Base-by-base conservation (phyloP, 2,888 invertebrate species). In the Leptinotarsa juncta region DNA sequence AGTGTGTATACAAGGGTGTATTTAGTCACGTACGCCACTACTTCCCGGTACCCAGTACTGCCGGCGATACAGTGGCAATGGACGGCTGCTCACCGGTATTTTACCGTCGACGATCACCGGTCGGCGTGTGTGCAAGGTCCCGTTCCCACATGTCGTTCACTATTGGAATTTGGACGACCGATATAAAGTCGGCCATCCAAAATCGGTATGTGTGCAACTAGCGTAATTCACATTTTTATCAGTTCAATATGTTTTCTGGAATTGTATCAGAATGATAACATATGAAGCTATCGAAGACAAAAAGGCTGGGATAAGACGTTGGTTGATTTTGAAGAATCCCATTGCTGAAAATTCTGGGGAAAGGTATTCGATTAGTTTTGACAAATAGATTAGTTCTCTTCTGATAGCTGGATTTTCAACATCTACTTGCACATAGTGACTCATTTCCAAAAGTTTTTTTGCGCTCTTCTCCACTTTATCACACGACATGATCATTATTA, bases 401-500 rank as follows among this genome's bases (percentile, higher is more conserved):
- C 26, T 62, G 5, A 62, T n/a, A 26, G 16, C 2, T n/a, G 26
- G 32, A 32, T 62, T 32, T 3, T 62, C 32, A n/a, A 26, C 14
- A 14, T 62, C 16, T 7, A 60, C 32, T 32, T 32, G 62, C 26
- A 62, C 32, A 32, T 32, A 32, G n/a, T 42, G 32, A 32, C 62
- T 62, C 16, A 32, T 62, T 32, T 62, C 4, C 32, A 32, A n/a
- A 10, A 62, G 62, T 32, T 32, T 32, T 18, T 62, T 26, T 15
- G 62, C 62, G 16, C 62, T 62, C 10, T 62, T 62, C 32, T 62
- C 62, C 62, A 62, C 62, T 62, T 16, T 62, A 32, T 62, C 62
- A 16, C 62, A 62, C 10, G 32, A 62, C 16, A 62, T 32, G 62
- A 62, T 62, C 32, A 62, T 62, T 26, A 62, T 62, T 3, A 62